A percentile compares a stretch with the other conserved stretches of the same genome.
Evolutionary conservation across 2,113 vertebrate genomes (phyloP).

Genomic region (Heterotilapia buettikoferi): DNA sequence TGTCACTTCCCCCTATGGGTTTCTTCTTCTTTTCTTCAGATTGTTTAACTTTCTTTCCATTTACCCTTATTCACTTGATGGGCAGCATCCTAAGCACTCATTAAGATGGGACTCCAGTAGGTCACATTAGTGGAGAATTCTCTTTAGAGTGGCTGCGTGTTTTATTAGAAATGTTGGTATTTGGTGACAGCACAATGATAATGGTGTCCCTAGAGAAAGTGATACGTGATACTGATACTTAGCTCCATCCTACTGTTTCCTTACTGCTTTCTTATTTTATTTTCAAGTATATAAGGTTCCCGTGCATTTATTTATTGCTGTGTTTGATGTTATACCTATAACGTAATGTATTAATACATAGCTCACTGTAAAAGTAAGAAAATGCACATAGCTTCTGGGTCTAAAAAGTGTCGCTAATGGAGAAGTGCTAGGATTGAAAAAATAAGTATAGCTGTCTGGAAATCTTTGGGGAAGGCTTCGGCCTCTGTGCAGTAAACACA

Average conservation of each 20-base stretch:
- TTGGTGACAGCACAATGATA: not conserved
- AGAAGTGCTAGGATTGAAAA: not conserved
- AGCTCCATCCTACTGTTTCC: not conserved
- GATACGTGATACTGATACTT: not conserved
- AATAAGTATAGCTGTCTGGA: not conserved
- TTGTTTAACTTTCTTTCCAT: not conserved
- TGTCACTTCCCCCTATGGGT: not conserved
- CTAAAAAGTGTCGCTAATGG: not conserved
- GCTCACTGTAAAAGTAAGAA: not conserved
- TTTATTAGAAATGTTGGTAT: not conserved
- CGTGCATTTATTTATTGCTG: not conserved
- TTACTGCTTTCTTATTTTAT: not conserved
- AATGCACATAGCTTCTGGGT: not conserved
- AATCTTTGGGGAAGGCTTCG: fast-evolving
- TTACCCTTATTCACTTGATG: not conserved
- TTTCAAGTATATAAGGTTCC: not conserved
- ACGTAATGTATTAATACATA: not conserved
- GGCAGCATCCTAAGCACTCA: not conserved
- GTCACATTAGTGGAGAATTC: not conserved
- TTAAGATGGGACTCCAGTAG: not conserved
- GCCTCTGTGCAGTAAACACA: not conserved
- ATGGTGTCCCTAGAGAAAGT: not conserved
- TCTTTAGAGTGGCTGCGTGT: not conserved
- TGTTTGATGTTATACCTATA: not conserved
- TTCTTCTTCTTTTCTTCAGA: not conserved